A percentile compares a stretch with the other conserved stretches of the same genome.
These are phyloP conservation scores for Anodontia alba DNA, from an alignment of 2,888 invertebrate genomes.

Conservation along the genomic window DNA sequence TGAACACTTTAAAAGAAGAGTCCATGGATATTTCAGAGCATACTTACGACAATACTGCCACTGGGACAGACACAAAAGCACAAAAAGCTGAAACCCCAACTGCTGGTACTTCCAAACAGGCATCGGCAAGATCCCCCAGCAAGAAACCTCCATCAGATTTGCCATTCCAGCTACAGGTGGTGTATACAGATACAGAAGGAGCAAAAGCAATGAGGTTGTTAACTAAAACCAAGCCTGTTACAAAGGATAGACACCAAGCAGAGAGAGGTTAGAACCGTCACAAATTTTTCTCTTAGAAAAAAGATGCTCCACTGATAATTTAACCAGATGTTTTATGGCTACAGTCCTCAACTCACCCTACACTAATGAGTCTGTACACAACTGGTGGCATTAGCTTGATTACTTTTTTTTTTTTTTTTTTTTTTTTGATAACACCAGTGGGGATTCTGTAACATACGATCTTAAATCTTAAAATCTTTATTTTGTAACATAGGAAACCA, in stretches of 20 bases:
- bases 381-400: no score
- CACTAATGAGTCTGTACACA: no score
- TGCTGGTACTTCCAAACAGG: slow-evolving; percentile 17
- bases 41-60: background rate
- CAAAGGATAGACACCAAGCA: slow-evolving; percentile 74
- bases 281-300: background rate
- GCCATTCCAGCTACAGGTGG: slow-evolving; percentile 82
- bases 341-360: no score
- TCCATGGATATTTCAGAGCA: background rate
- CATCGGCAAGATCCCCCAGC: background rate
- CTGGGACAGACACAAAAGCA: background rate
- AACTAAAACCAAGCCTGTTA: slow-evolving; percentile 78
- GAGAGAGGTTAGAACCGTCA: slow-evolving; percentile 73
- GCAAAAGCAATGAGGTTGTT: slow-evolving; percentile 81
- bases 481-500: no score
- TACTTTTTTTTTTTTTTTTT: no score
- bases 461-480: no score
- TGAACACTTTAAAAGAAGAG: background rate
- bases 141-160: slow-evolving; percentile 54
- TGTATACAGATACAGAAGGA: slow-evolving; percentile 81
- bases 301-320: no score
- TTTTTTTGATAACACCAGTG: no score
- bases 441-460: no score
- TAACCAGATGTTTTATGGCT: no score
- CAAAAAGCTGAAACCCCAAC: background rate